A percentile compares a stretch with the other conserved stretches of the same genome.
phyloP scores from a whole-genome alignment of 2,113 vertebrate genomes.

The Gobio gobio region DNA sequence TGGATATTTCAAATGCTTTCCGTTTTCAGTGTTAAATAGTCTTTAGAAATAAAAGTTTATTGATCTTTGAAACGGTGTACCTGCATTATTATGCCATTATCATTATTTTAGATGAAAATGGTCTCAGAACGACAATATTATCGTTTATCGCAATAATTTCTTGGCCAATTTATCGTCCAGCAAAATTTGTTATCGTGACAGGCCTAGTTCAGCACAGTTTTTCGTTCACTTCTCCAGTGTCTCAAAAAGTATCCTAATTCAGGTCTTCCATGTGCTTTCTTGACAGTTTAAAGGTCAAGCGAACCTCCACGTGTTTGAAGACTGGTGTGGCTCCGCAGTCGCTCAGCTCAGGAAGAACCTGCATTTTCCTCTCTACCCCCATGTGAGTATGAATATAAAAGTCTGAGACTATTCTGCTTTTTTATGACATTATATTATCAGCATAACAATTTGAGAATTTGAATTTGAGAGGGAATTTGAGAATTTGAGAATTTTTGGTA shows the following conservation, averaged over 20 bases:
- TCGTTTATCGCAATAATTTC: too few relatives aligned
- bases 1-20: too few relatives aligned
- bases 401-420: neutral
- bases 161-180: too few relatives aligned
- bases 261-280: conserved; percentile 26
- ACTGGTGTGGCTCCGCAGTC: conserved; percentile 95
- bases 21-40: too few relatives aligned
- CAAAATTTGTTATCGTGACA: too few relatives aligned
- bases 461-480: too few relatives aligned
- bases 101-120: too few relatives aligned
- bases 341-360: conserved; percentile 91
- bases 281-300: conserved; percentile 90
- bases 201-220: neutral
- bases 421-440: neutral
- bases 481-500: too few relatives aligned
- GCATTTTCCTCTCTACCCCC: conserved; percentile 95
- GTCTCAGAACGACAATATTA: too few relatives aligned
- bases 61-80: too few relatives aligned
- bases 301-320: conserved; percentile 97
- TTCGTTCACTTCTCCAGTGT: neutral
- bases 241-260: neutral
- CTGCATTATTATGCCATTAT: too few relatives aligned
- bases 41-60: too few relatives aligned
- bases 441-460: neutral
- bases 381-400: conserved; percentile 81